A percentile compares a stretch with the other conserved stretches of the same genome.
phyloP scores from a whole-genome alignment of 2,113 vertebrate genomes.

The mouse (Mus musculus) region GRCm39 chr5:81828001-81828500 shows the following conservation, averaged over 20 bases:
- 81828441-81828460: background rate
- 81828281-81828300: background rate
- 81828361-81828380: background rate
- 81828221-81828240: background rate
- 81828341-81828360: background rate
- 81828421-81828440: background rate
- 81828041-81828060: no score
- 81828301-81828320: background rate
- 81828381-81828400: background rate
- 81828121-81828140: background rate
- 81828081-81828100: background rate
- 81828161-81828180: background rate
- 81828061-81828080: background rate
- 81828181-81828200: slow-evolving; percentile 19
- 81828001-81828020: background rate
- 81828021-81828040: background rate
- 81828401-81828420: background rate
- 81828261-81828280: slow-evolving; percentile 3
- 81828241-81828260: slow-evolving; percentile 7
- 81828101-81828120: background rate
- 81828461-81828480: background rate
- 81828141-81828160: background rate
- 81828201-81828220: background rate
- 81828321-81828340: background rate
- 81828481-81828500: background rate